Percentiles rank a stretch among this genome's conserved stretches.
Conservation (phyloP, 2,113 vertebrate species). For the Gnathonemus longibarbis region DNA sequence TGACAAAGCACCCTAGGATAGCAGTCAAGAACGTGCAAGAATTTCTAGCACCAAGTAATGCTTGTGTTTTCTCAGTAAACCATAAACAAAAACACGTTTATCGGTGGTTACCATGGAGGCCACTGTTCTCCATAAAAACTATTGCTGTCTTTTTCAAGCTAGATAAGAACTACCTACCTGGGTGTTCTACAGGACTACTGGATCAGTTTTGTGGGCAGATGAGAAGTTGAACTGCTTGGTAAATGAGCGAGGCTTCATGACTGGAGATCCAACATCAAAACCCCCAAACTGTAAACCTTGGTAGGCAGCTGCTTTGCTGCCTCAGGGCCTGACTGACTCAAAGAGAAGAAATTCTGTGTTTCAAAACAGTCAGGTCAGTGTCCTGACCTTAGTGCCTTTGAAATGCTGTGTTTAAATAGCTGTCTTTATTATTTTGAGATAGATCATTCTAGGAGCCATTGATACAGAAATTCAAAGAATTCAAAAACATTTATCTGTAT, state of each 20-base stretch:
- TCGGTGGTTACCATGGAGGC: background rate
- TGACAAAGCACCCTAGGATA: background rate
- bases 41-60: background rate
- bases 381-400: background rate
- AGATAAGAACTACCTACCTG: background rate
- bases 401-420: background rate
- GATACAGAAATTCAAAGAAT: background rate
- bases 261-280: background rate
- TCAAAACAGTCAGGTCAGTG: background rate
- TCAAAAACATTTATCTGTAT: background rate
- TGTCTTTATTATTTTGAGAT: background rate
- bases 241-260: background rate
- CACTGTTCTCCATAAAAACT: background rate
- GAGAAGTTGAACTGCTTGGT: background rate
- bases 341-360: background rate
- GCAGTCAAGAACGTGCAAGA: background rate
- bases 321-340: background rate
- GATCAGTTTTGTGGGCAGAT: background rate
- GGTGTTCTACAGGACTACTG: background rate
- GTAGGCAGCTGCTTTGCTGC: background rate
- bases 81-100: background rate
- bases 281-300: background rate
- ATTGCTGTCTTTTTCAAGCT: background rate
- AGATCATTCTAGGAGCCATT: background rate
- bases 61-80: background rate